A percentile compares a stretch with the other conserved stretches of the same genome.
phyloP scores from a whole-genome alignment of 1,140 invertebrate genomes.

The Drosophila nannoptera region DNA sequence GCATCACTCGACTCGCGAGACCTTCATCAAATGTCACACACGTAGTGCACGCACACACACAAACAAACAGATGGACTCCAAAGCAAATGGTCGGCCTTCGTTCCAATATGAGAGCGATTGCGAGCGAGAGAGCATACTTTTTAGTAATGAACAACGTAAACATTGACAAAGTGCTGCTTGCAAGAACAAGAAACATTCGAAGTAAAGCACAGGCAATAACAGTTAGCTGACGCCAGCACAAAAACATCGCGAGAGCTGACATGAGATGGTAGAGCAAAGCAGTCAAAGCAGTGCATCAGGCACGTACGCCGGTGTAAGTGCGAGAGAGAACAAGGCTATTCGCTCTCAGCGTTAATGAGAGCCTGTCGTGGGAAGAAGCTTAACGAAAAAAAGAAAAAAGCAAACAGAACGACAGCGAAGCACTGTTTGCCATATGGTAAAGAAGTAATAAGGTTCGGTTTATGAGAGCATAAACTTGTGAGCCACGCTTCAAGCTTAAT shows the following conservation, averaged over 20 bases:
- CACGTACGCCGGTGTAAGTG: neutral
- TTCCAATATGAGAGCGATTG: neutral
- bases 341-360: conserved; percentile 22
- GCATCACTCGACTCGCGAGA: conserved; percentile 11
- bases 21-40: conserved; percentile 32
- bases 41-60: conserved; percentile 5
- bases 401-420: neutral
- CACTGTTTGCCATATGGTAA: conserved; percentile 22
- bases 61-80: neutral
- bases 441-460: neutral
- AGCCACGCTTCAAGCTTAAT: neutral
- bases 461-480: too few relatives aligned
- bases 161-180: conserved; percentile 50
- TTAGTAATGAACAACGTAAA: conserved; percentile 39
- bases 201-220: conserved; percentile 24
- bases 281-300: conserved; percentile 11
- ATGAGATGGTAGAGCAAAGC: conserved; percentile 3
- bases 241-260: neutral
- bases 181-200: conserved; percentile 40
- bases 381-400: conserved; percentile 3
- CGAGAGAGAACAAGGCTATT: neutral
- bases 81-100: conserved; percentile 26
- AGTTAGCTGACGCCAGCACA: conserved; percentile 22
- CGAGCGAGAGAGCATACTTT: conserved; percentile 11
- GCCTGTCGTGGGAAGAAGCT: conserved; percentile 34